These are phyloP conservation scores for Crypturellus undulatus DNA, from an alignment of 2,113 vertebrate species.

Conservation along the genomic window DNA sequence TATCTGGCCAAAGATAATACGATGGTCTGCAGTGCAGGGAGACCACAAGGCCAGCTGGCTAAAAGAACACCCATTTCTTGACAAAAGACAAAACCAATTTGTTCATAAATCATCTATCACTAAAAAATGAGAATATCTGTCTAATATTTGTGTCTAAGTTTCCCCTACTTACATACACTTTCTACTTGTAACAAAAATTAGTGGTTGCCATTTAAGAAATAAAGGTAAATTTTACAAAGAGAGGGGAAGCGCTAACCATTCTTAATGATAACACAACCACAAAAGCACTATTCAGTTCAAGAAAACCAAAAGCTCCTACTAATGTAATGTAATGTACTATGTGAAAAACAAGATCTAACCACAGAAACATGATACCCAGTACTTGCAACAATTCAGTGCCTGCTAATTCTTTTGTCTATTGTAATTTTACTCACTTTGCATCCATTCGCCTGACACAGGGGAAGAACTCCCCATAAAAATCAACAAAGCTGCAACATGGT, in stretches of 20 bases:
- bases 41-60: not conserved
- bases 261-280: not conserved
- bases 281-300: not conserved
- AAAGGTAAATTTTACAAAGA: not conserved
- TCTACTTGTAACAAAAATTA: not conserved
- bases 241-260: not conserved
- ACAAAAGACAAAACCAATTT: not conserved
- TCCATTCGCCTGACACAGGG: not conserved
- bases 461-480: not conserved
- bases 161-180: not conserved
- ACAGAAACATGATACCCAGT: not conserved
- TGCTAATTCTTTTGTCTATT: not conserved
- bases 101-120: not conserved
- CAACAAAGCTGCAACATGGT: not conserved
- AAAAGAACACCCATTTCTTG: not conserved
- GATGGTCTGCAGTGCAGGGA: not conserved
- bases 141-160: not conserved
- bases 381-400: accelerated
- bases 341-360: not conserved
- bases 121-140: not conserved
- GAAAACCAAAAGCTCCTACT: not conserved
- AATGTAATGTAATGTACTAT: not conserved
- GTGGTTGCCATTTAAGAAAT: not conserved
- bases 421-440: not conserved
- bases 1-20: not conserved